Base-by-base conservation (phyloP, 2,888 invertebrate genomes). In the Torymus tubicola region DNA sequence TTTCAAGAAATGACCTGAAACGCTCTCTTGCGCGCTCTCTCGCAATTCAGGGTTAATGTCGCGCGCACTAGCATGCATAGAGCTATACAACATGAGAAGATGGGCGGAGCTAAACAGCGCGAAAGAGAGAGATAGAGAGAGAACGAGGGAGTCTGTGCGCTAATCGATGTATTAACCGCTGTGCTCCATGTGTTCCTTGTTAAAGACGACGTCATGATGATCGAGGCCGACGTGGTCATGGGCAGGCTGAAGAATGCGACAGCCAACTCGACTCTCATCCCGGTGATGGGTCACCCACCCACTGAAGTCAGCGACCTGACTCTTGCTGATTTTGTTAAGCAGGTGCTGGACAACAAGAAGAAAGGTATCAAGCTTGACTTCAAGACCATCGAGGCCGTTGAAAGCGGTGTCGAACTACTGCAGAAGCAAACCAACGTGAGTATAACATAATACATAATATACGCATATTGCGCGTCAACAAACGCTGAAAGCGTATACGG, bases 281-380 rank as follows among this genome's bases (percentile, higher is more conserved):
- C 97, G 0, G 93, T 98, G 61, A 97, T 98, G 97, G 97, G 95
- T 0, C 97, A 97, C 91, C 96, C 97, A 0, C 97, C 97, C 0
- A 91, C 91, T 0, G 93, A 88, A 3, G 91, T 90, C 14, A 96
- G 97, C 0, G 96, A 97, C 90, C 92, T 98, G 57, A 93, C 95
- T 1, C 92, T 98, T 21, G 92, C 94, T 0, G 92, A 93, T 16
- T 98, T 97, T 92, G 90, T 98, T 11, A 88, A 91, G 2, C 91
- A 92, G 0, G 94, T 95, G 57, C 90, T 93, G 14, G n/a, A 91
- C 13, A 92, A 92, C 61, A 89, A 88, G n/a, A 88, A 86, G 84
- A 97, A 96, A 88, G 97, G 97, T 0, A 93, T 97, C 0, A 98
- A 98, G 89, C 91, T 98, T 64, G 97, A 98, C 91, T 97, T 98